Evolutionary conservation across 35 echinoderm and acorn worm species (phyloP), one percentile per base, ranked within the genome.

Genomic region (Heliocidaris erythrogramma): DNA sequence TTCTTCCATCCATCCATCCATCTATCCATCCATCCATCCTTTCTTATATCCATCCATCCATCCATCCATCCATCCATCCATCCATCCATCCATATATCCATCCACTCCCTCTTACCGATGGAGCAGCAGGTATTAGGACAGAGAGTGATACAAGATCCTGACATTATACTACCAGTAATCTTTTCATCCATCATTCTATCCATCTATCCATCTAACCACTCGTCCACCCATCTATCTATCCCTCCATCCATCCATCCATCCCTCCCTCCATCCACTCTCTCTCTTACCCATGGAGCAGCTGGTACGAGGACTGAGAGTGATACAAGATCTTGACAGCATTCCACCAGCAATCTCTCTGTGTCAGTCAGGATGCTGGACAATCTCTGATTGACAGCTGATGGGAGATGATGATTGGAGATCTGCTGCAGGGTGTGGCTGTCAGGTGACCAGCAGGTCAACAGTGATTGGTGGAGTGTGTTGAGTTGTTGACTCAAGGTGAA

Each of bases 241-340:
- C 60, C 0, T 16, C 13, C 60, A 4, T 65, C 61, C 61, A 24
- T 69, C 18, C 5, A 69, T 69, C 61, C 17, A 24, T 69, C 21
- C 61, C 11, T 69, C 27, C 61, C 18, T 24, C 7, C 18, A 99
- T 96, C 98, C n/a, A n/a, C n/a, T n/a, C n/a, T n/a, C n/a, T n/a
- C n/a, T n/a, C n/a, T n/a, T n/a, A n/a, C n/a, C n/a, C 98, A 99
- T 71, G 98, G 98, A 94, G 98, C 98, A 71, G 94, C 60, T 30
- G 98, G 98, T 8, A 97, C 92, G n/a, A 99, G 86, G 85, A 99
- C 84, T 24, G 98, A 99, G 8, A 99, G 94, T 3, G 94, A 94
- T 85, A 97, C 52, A 0, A 99, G 85, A 85, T 95, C 95, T n/a
- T 96, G 95, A 92, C 98, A 99, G 94, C 96, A 96, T 42, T 99